A percentile compares a stretch with the other conserved stretches of the same genome.
These are phyloP conservation scores for Forpus xanthops DNA, from an alignment of 2,797 vertebrate species.

Conservation along the genomic window DNA sequence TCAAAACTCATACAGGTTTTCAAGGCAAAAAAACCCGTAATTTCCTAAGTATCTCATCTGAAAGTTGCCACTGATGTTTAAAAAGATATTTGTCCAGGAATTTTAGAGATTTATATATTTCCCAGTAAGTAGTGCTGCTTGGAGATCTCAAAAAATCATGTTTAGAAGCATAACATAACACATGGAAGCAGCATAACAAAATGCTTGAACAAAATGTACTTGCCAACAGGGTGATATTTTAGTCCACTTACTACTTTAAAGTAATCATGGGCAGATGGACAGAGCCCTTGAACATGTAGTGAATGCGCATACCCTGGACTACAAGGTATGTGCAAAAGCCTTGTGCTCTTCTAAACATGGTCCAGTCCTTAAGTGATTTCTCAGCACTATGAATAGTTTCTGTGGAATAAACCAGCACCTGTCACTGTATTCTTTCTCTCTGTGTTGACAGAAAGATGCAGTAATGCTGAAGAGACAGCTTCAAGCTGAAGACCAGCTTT, in stretches of 20 bases:
- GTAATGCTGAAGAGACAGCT: background rate
- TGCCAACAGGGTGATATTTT: background rate
- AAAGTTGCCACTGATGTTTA: background rate
- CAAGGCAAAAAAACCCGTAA: background rate
- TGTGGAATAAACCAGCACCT: background rate
- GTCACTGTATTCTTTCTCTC: background rate
- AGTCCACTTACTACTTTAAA: background rate
- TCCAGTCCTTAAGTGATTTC: background rate
- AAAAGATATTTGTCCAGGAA: background rate
- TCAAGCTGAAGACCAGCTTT: background rate
- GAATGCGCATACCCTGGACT: rapidly evolving
- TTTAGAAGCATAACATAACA: background rate
- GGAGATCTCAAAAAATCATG: background rate
- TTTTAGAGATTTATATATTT: background rate
- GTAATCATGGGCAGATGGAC: background rate
- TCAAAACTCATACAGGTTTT: background rate
- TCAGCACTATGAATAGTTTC: background rate
- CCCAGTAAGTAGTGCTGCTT: background rate
- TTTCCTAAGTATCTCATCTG: background rate
- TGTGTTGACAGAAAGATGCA: background rate
- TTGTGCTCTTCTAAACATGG: background rate
- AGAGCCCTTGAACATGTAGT: background rate
- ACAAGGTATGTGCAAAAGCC: background rate
- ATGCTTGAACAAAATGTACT: background rate
- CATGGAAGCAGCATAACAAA: background rate